Evolutionary conservation across 2,888 invertebrate species (phyloP).

Genomic region (Rhagonycha lutea): DNA sequence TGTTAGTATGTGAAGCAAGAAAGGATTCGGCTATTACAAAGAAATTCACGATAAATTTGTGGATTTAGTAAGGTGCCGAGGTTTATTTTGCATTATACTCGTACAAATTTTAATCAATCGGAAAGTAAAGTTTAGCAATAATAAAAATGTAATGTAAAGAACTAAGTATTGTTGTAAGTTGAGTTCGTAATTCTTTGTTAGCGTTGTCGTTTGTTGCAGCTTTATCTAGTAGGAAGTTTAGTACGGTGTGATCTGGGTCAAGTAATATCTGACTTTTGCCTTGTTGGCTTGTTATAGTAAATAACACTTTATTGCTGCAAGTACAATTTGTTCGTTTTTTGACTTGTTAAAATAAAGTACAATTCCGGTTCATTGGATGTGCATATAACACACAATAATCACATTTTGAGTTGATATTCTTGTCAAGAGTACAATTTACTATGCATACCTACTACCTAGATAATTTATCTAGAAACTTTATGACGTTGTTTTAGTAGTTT

Average conservation of each 20-base stretch:
- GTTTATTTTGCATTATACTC: neutral
- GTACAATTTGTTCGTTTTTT: neutral
- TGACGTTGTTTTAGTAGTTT: conserved; percentile 22
- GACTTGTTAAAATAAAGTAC: neutral
- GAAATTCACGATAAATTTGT: neutral
- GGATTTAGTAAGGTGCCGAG: neutral
- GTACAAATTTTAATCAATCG: neutral
- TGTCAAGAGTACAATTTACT: conserved; percentile 4
- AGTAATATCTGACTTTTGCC: conserved; percentile 6
- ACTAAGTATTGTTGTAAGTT: neutral
- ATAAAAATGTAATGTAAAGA: neutral
- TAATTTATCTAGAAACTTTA: conserved; percentile 24
- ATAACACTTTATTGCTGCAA: conserved; percentile 11
- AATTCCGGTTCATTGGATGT: neutral
- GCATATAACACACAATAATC: neutral
- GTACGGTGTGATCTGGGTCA: conserved; percentile 13
- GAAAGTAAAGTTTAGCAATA: neutral
- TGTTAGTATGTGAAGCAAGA: neutral
- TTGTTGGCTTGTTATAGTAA: conserved; percentile 5
- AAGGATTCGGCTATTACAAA: neutral
- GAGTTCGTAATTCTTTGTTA: conserved; percentile 29
- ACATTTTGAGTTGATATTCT: neutral
- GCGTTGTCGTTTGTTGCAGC: conserved; percentile 26
- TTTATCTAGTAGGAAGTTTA: conserved; percentile 18
- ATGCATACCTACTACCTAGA: conserved; percentile 9